A percentile compares a stretch with the other conserved stretches of the same genome.
Evolutionary conservation across 2,888 invertebrate species (phyloP).

Genomic region (Meghimatium bilineatum): DNA sequence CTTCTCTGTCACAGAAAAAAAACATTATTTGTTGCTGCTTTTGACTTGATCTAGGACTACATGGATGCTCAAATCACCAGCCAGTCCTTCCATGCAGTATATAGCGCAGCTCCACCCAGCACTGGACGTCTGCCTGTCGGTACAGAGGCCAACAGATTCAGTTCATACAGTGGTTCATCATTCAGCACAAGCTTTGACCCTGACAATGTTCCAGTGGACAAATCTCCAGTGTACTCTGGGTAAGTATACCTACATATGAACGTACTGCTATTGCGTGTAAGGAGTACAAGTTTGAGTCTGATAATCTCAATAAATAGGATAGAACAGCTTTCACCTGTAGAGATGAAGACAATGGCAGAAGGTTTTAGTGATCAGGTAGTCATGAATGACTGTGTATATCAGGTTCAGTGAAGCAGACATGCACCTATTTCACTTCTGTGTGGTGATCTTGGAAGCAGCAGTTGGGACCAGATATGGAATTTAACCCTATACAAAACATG

Average conservation of each 20-base stretch:
- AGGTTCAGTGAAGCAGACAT: no score
- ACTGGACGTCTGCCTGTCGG: constrained; percentile 54
- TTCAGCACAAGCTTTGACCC: constrained; percentile 80
- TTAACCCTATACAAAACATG: no score
- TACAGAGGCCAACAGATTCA: constrained; percentile 60
- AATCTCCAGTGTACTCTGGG: constrained; percentile 81
- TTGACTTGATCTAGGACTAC: constrained; percentile 14
- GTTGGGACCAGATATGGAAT: no score
- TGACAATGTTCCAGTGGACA: constrained; percentile 81
- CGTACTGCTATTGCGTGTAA: neutral
- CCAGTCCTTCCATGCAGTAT: constrained; percentile 61
- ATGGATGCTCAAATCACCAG: constrained; percentile 70
- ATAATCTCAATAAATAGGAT: no score
- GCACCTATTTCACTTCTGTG: no score
- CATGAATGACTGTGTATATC: no score
- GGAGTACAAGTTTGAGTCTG: neutral
- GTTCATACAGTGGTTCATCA: constrained; percentile 75
- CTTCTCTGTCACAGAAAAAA: no score
- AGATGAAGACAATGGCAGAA: no score
- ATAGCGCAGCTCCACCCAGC: constrained; percentile 59
- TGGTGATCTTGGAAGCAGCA: no score
- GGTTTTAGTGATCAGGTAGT: no score
- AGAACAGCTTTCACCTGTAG: no score
- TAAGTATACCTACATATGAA: constrained; percentile 70
- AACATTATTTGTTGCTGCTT: neutral